Base-by-base conservation (phyloP, 2,888 invertebrate genomes). In the Pristionchus japonicus region DNA sequence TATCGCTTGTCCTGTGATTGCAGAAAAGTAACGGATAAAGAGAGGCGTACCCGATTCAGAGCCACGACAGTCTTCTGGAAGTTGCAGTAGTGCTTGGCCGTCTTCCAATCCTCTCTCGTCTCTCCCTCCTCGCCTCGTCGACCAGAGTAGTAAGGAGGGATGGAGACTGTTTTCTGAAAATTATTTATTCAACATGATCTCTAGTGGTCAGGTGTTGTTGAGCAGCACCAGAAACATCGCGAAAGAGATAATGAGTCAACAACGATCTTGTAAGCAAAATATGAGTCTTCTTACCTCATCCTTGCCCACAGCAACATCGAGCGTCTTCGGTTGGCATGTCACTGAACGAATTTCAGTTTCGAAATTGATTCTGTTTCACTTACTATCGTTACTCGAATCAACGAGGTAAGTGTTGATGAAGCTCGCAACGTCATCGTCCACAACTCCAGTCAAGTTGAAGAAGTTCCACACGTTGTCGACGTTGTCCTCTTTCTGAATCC, bases 1-100 rank as follows among this genome's bases (percentile, higher is more conserved):
- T n/a, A n/a, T n/a, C n/a, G n/a, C n/a, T n/a, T n/a, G n/a, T n/a
- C n/a, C n/a, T n/a, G n/a, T n/a, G n/a, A n/a, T n/a, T n/a, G n/a
- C n/a, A n/a, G n/a, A n/a, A n/a, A n/a, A n/a, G n/a, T n/a, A n/a
- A n/a, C n/a, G n/a, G n/a, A n/a, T n/a, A n/a, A n/a, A n/a, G 27
- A 20, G 17, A n/a, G 27, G 43, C 23, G 3, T 77, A 52, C 82
- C 34, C 52, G 27, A 20, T 37, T 82, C 27, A 82, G 31, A 37
- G 37, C 17, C 7, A 84, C 40, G 9, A 61, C 40, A 1, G 84
- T 84, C 20, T 84, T 49, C 64, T 84, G 84, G 84, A 84, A 84
- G 84, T 84, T 84, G 40, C 84, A 84, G 27, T 84, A 84, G 61
- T 84, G 64, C 7, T 84, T 57, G 40, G 49, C 31, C 6, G 64